Conservation (phyloP, 2,113 vertebrate species). For the Mirza zaza region DNA sequence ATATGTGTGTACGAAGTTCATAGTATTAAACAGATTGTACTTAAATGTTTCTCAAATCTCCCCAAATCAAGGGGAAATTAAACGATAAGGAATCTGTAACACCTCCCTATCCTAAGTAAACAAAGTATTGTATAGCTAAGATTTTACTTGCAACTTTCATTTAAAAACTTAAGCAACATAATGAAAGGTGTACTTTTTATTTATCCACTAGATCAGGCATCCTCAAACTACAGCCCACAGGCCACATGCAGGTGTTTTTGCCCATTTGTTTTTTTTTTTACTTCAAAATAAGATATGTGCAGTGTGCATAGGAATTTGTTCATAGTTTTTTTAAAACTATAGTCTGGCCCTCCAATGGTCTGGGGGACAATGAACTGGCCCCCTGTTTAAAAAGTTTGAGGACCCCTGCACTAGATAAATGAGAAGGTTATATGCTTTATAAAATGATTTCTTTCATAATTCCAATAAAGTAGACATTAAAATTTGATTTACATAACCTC, state of each 20-base stretch:
- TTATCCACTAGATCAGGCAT: neutral
- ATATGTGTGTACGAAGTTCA: neutral
- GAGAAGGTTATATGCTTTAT: neutral
- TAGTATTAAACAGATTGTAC: slow-evolving; percentile 41
- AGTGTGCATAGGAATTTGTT: too few species aligned
- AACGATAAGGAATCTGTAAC: neutral
- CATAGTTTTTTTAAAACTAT: too few species aligned
- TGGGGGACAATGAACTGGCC: too few species aligned
- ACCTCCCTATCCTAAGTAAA: neutral
- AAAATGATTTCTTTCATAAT: slow-evolving; percentile 37
- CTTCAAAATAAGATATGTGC: too few species aligned
- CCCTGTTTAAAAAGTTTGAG: too few species aligned
- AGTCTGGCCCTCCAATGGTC: too few species aligned
- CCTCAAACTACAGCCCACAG: too few species aligned
- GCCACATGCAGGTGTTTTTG: too few species aligned
- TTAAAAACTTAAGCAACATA: slow-evolving; percentile 2
- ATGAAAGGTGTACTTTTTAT: neutral
- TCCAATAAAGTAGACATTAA: neutral
- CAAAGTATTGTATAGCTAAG: neutral
- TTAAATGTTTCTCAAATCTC: slow-evolving; percentile 14
- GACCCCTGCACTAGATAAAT: neutral
- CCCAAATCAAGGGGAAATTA: neutral
- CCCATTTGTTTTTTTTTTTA: too few species aligned
- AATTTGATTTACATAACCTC: slow-evolving; percentile 31
- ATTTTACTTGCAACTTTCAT: slow-evolving; percentile 32